These are phyloP conservation scores for Calliscelio sp. DNA, from an alignment of 2,888 invertebrate species.

Conservation along the genomic window DNA sequence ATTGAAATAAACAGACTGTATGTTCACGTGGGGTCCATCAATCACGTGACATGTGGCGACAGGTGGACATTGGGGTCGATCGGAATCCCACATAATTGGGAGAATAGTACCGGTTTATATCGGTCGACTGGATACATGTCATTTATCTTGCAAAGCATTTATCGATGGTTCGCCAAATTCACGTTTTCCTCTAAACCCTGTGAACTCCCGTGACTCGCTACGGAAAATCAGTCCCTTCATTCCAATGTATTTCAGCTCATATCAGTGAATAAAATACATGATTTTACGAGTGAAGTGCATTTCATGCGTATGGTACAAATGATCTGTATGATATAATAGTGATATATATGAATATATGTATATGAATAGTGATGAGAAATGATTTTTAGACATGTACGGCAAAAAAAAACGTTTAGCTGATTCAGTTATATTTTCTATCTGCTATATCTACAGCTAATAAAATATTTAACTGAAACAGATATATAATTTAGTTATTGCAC, in stretches of 20 bases:
- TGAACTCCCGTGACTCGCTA: conserved; percentile 81
- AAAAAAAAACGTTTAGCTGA: too few species aligned
- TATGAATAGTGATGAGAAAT: neutral
- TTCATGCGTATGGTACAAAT: conserved; percentile 49
- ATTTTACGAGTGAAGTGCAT: conserved; percentile 53
- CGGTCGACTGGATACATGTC: conserved; percentile 80
- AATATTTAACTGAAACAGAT: too few species aligned
- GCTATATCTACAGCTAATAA: too few species aligned
- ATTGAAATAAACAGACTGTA: conserved; percentile 44
- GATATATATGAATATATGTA: too few species aligned
- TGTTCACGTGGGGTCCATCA: conserved; percentile 80
- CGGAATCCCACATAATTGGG: conserved; percentile 81
- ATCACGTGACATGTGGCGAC: conserved; percentile 80
- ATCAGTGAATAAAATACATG: conserved; percentile 51
- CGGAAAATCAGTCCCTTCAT: conserved; percentile 76
- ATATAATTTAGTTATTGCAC: too few species aligned
- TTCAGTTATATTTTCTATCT: too few species aligned
- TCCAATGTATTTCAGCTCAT: conserved; percentile 42
- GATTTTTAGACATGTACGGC: conserved; percentile 36
- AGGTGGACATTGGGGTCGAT: conserved; percentile 81
- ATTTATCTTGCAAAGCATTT: conserved; percentile 81
- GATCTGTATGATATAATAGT: too few species aligned
- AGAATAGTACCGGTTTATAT: conserved; percentile 81
- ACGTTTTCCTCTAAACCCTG: conserved; percentile 80
- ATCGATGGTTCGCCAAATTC: conserved; percentile 77